Evolutionary conservation across 2,113 vertebrate species (phyloP).

Genomic region (Callionymus lyra): DNA sequence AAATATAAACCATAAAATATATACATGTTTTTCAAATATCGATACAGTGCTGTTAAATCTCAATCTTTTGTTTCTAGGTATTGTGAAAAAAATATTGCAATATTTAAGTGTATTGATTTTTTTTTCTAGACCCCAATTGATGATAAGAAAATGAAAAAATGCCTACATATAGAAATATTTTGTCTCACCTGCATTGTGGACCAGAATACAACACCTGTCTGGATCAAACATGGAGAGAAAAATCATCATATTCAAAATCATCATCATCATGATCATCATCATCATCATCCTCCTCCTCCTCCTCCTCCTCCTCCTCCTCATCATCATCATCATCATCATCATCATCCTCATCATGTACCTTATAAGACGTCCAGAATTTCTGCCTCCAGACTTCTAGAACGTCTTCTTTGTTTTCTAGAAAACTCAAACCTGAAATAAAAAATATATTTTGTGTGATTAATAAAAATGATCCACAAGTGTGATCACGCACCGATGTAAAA

Average conservation of each 20-base stretch:
- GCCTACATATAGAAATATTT: no score
- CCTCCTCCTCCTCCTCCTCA: no score
- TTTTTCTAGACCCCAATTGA: no score
- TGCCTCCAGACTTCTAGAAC: constrained; percentile 64
- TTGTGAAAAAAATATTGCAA: no score
- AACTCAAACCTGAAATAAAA: constrained; percentile 59
- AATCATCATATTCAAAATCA: no score
- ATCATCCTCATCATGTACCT: constrained; percentile 35
- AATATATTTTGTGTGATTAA: not conserved
- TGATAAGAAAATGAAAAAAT: no score
- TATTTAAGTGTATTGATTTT: no score
- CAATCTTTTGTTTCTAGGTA: no score
- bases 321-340: not conserved
- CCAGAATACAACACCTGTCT: constrained; percentile 69
- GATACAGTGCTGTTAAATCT: no score
- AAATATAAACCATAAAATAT: no score
- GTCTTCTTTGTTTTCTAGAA: constrained; percentile 64
- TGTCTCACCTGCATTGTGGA: constrained; percentile 66
- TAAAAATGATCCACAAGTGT: not conserved
- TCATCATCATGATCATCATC: not conserved
- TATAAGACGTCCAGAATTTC: constrained; percentile 73
- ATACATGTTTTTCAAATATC: no score
- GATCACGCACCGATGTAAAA: constrained; percentile 67
- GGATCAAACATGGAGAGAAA: constrained; percentile 1
- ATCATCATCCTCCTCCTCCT: not conserved